Conservation (phyloP, 2,888 invertebrate species). For the Eurytoma californica region DNA sequence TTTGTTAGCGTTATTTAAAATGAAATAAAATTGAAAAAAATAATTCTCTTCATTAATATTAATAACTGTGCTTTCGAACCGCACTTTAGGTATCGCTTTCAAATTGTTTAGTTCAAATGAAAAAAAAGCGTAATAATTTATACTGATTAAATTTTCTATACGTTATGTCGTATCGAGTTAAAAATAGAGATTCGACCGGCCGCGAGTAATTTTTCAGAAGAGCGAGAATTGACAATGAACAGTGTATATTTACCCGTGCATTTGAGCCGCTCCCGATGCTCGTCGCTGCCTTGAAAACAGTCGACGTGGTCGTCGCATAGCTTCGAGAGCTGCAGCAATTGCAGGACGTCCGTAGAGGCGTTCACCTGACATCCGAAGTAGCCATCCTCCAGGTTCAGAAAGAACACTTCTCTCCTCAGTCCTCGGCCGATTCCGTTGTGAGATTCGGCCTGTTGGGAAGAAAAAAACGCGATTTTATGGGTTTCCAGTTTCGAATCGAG, state of each 20-base stretch:
- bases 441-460: conserved; percentile 80
- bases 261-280: conserved; percentile 91
- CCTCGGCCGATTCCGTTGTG: conserved; percentile 88
- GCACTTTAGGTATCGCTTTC: no score
- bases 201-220: no score
- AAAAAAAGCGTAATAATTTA: no score
- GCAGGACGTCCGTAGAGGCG: conserved; percentile 95
- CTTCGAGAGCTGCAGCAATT: conserved; percentile 95
- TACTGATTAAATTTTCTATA: no score
- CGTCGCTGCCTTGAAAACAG: conserved; percentile 94
- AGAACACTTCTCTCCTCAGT: conserved; percentile 95
- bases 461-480: conserved; percentile 1
- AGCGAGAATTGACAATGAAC: background rate
- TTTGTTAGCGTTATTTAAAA: no score
- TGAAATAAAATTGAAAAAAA: no score
- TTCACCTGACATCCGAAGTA: conserved; percentile 98
- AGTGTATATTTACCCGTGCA: conserved; percentile 85
- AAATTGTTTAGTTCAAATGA: no score
- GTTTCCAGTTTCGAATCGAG: background rate
- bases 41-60: no score
- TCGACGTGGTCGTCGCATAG: conserved; percentile 93
- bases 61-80: no score
- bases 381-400: conserved; percentile 97
- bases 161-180: no score
- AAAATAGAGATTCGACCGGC: no score